These are phyloP conservation scores for Leontocebus nigricollis DNA, from an alignment of 2,797 vertebrate species.

Conservation along the genomic window DNA sequence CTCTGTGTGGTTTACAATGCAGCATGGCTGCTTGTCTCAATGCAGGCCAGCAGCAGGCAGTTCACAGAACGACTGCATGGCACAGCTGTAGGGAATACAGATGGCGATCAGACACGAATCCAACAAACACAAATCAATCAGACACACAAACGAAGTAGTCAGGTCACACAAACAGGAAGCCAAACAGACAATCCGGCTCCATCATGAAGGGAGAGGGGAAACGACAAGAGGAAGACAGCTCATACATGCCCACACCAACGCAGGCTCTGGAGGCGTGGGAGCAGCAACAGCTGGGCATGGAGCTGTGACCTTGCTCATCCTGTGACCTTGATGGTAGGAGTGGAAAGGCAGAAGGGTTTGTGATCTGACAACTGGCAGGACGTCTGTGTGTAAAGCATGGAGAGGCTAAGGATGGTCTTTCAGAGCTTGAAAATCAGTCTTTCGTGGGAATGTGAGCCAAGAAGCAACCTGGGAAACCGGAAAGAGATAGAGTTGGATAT, in stretches of 20 bases:
- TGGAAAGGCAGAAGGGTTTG: background rate
- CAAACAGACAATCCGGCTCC: background rate
- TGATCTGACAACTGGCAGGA: constrained; percentile 51
- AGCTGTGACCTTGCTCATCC: background rate
- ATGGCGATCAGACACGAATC: background rate
- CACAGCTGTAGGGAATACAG: background rate
- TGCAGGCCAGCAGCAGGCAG: background rate
- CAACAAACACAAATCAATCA: too few relatives aligned
- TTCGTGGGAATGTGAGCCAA: rapidly evolving
- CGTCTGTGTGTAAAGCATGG: background rate
- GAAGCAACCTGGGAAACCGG: background rate
- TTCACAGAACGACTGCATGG: background rate
- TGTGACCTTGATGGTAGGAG: background rate
- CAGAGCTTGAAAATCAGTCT: background rate
- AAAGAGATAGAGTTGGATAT: background rate
- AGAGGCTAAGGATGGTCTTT: background rate
- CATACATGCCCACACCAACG: background rate
- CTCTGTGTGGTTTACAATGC: background rate
- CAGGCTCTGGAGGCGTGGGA: background rate
- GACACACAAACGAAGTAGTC: too few relatives aligned
- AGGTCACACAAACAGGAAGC: background rate
- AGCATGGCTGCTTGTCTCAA: background rate
- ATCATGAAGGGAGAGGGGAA: background rate
- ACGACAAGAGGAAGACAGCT: background rate
- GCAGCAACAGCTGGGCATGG: too few relatives aligned